Base-by-base conservation (phyloP, 2,113 vertebrate species). In the Chloropsis hardwickii region DNA sequence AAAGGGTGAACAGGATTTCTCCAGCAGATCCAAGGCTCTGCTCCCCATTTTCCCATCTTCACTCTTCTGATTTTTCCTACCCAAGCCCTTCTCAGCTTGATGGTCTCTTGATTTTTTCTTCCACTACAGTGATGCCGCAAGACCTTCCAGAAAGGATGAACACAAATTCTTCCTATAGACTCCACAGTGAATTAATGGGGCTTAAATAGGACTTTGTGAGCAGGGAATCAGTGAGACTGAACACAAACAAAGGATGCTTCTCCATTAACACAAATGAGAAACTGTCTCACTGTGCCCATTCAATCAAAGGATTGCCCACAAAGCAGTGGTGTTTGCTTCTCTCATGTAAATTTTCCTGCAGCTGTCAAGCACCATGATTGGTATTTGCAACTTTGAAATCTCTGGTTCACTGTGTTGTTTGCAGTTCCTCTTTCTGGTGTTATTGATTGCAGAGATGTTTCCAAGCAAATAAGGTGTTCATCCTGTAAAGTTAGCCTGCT, bases 251-350 rank as follows among this genome's bases (percentile, higher is more conserved):
- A 92, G 14, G 86, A 57, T 47, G 72, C 42, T 86, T 61, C 92
- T 90, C 86, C 57, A 45, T 40, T 67, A 88, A 62, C 70, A 61
- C 84, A 89, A 78, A 84, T 53, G 66, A 95, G 81, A 92, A 95
- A 77, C 82, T 48, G 19, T 64, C 90, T 94, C 47, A 6, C 86
- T 92, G 71, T 33, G 85, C 92, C 81, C 7, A 3, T 70, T 81
- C 66, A 83, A 88, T 73, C 48, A 80, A 80, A 72, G 47, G 1
- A 3, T 40, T 87, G 89, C 70, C 31, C 70, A 81, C 70, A 76
- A 81, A 72, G 57, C 62, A 67, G 17, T 17, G 40, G 25, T 60
- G 53, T 92, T 90, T 92, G n/a, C 60, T 91, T 88, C 81, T 81
- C 66, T 76, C 56, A 31, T 11, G 25, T 50, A 81, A 94, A 85